Evolutionary conservation across 2,797 vertebrate genomes (phyloP), one percentile per base, ranked within the genome.

Genomic region (Momotus momota): DNA sequence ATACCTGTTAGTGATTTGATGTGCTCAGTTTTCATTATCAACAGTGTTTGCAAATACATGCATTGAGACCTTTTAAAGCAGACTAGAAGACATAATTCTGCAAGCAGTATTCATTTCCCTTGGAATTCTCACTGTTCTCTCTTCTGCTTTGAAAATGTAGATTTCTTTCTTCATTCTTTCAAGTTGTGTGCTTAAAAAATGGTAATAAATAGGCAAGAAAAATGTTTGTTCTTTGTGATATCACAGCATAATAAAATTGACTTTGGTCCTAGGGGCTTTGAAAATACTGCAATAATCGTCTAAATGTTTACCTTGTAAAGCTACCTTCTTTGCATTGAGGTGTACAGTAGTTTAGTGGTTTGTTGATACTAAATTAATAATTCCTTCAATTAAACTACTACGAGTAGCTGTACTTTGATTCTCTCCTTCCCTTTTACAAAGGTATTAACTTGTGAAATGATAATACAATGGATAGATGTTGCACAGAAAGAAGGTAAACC

Each of bases 1-100:
- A 31, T 10, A 12, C 2, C 0, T 3, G 5, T 20, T 9, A 49
- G 17, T 62, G 49, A n/a, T 41, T 66, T 74, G 33, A 13, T 7
- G 20, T n/a, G 9, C 23, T 78, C 0, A 0, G 4, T 75, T 86
- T 88, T 82, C 10, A 7, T n/a, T 46, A 17, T 46, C 25, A 69
- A 7, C 1, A 2, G 12, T 14, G 16, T 79, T 84, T 22, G 6
- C 49, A 57, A 72, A 35, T 49, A 5, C 0, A 33, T 25, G 10
- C 23, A 27, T 5, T 27, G 43, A 61, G 29, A 9, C 33, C 88
- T 81, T 88, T 57, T 54, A 58, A 29, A 81, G 70, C 6, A 52
- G 13, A 5, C 17, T 80, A 33, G 33, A 52, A 82, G 73, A 65
- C 0, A 0, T 9, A 86, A 40, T 31, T 1, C 25, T 93, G 33